Evolutionary conservation across 1,140 invertebrate genomes (phyloP).

Genomic region (Sipha flava): DNA sequence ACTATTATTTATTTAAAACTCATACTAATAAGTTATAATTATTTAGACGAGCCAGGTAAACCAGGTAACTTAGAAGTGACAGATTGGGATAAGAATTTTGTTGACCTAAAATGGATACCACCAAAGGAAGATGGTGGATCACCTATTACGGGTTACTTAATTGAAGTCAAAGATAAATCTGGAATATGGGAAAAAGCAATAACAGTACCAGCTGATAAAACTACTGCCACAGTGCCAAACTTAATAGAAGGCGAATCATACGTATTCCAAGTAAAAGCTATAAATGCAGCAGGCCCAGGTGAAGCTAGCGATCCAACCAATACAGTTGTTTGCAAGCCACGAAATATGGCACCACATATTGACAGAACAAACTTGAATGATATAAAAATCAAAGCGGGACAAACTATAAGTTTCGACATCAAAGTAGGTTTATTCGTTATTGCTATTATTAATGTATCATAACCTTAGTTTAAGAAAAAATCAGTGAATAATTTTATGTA

Average conservation of each 20-base stretch:
- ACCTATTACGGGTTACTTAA: constrained; percentile 74
- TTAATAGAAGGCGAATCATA: constrained; percentile 84
- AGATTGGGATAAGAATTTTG: constrained; percentile 94
- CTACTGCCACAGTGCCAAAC: constrained; percentile 77
- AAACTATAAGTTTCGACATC: constrained; percentile 71
- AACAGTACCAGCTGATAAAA: constrained; percentile 68
- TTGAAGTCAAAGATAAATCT: constrained; percentile 88
- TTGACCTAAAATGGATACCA: constrained; percentile 78
- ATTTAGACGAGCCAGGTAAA: constrained; percentile 77
- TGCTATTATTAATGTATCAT: neutral
- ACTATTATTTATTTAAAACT: neutral
- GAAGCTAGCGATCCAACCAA: constrained; percentile 81
- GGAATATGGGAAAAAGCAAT: constrained; percentile 88
- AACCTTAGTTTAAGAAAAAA: too few relatives aligned
- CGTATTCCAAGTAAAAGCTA: constrained; percentile 81
- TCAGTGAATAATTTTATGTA: too few relatives aligned
- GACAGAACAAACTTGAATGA: constrained; percentile 78
- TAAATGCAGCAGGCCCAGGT: constrained; percentile 88
- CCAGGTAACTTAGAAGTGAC: constrained; percentile 82
- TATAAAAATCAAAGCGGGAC: constrained; percentile 79
- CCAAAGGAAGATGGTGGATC: constrained; percentile 75
- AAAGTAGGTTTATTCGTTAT: constrained; percentile 49
- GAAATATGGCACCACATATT: constrained; percentile 76
- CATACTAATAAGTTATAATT: constrained; percentile 30
- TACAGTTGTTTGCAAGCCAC: constrained; percentile 80